Base-by-base conservation (phyloP, 2,888 invertebrate species). In the Lycophotia porphyrea region DNA sequence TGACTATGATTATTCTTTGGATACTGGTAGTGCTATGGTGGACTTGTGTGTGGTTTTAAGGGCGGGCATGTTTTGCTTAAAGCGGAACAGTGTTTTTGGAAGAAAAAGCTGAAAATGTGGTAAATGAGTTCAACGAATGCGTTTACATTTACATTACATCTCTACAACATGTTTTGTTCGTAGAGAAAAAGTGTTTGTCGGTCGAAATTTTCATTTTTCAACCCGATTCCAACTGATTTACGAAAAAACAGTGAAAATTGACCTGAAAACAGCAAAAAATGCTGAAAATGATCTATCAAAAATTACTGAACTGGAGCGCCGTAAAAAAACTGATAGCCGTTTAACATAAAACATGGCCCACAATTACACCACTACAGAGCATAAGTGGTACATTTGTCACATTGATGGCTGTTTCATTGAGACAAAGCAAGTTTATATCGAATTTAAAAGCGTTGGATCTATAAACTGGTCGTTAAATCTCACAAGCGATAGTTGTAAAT, bases 401-500 rank as follows among this genome's bases (percentile, higher is more conserved):
- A 82, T 87, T 92, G 88, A 93, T 90, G 88, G 90, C 85, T 84
- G 84, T 89, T 92, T 90, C 90, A 92, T 92, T 94, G 93, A 94
- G 93, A 93, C 93, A 93, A 93, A 93, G 93, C 92, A 92, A 93
- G 90, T 94, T 94, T 94, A 94, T 93, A 94, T 91, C 91, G 93
- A 93, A 93, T 93, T 95, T 95, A 92, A 95, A 95, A 94, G 94
- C 93, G 91, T 89, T 88, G 91, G 93, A 94, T 95, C 96, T 94
- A 95, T 96, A 96, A 96, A 96, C 95, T 94, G 94, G 81, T 94
- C 94, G 95, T 96, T 95, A 96, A 96, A 95, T 95, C 95, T 94
- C 93, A 91, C 91, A 91, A 84, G 91, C 92, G 94, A 94, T 95
- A 94, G 95, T 94, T 95, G 95, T 96, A 96, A 96, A 96, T 96